Base-by-base conservation (phyloP, 2,113 vertebrate species). In the Erinaceus europaeus region DNA sequence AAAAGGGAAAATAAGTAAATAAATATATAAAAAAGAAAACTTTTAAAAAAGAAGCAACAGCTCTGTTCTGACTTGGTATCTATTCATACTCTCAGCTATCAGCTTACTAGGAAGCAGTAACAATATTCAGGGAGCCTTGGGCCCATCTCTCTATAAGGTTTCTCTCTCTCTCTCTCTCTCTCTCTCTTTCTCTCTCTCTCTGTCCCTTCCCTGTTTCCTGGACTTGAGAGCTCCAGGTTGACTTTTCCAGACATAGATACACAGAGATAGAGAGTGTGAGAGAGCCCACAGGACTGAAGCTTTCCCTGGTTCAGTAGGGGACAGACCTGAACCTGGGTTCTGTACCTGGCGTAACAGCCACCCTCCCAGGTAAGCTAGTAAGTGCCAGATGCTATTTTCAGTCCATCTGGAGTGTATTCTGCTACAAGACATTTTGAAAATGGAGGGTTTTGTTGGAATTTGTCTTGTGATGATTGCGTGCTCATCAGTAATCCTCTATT, bases 341-440 rank as follows among this genome's bases (percentile, higher is more conserved):
- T 27, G 55, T 12, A 57, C 55, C 12, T 10, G 29, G 55, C 25
- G 9, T 12, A 50, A 50, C 48, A 50, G 48, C 20, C n/a, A n/a
- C n/a, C n/a, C n/a, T n/a, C n/a, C n/a, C n/a, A n/a, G n/a, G n/a
- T n/a, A n/a, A n/a, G n/a, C n/a, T n/a, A n/a, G n/a, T n/a, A 29
- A 57, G 8, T 10, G 55, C 27, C 25, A 11, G 25, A 12, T 27
- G 23, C 55, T 29, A 9, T 10, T 57, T 57, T 27, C 25, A 27
- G 55, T 2, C 85, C 68, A 34, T 10, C 62, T 77, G 17, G 12
- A 73, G 34, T 62, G 80, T 88, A 84, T 64, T 12, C 84, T 1
- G 85, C 14, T 38, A 0, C 21, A 85, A 48, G 18, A 87, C 32
- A 44, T 73, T 87, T 42, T 53, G 11, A 55, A 36, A 21, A 42